These are phyloP conservation scores for Anguilla marmorata DNA, from an alignment of 2,797 vertebrate species.

Conservation along the genomic window DNA sequence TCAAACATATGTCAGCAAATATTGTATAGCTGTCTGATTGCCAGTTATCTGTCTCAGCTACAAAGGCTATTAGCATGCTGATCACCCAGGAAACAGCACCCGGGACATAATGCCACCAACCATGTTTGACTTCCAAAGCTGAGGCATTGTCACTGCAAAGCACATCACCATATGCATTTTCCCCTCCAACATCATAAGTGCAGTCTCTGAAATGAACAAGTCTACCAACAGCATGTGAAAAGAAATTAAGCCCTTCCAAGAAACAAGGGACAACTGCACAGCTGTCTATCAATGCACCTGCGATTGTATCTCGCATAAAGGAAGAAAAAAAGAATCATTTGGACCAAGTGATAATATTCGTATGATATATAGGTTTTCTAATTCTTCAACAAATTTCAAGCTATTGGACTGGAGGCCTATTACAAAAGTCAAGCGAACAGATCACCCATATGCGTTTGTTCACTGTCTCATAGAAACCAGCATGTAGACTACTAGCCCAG, in stretches of 20 bases:
- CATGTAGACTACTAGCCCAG: no score
- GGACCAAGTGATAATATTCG: constrained; percentile 44
- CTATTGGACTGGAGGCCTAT: background rate
- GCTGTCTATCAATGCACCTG: constrained; percentile 54
- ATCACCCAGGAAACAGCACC: background rate
- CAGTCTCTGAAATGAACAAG: constrained; percentile 64
- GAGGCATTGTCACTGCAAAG: constrained; percentile 39
- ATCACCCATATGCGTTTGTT: background rate
- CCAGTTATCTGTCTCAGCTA: background rate
- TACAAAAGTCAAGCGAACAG: background rate
- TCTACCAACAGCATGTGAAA: constrained; percentile 62
- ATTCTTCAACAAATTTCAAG: constrained; percentile 26
- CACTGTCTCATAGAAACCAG: background rate
- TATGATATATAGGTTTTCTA: constrained; percentile 22
- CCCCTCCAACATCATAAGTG: constrained; percentile 53
- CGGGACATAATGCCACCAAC: background rate
- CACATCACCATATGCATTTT: constrained; percentile 26
- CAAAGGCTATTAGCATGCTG: constrained; percentile 14
- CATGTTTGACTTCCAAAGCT: constrained; percentile 28
- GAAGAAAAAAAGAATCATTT: constrained; percentile 55
- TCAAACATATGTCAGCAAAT: background rate
- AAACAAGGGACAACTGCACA: constrained; percentile 57
- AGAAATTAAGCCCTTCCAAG: constrained; percentile 63
- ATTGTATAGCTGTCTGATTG: constrained; percentile 10
- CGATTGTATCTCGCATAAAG: constrained; percentile 59